Percentiles rank a stretch among this genome's conserved stretches.
These are phyloP conservation scores for Amiota minor DNA, from an alignment of 2,888 invertebrate species.

Conservation along the genomic window DNA sequence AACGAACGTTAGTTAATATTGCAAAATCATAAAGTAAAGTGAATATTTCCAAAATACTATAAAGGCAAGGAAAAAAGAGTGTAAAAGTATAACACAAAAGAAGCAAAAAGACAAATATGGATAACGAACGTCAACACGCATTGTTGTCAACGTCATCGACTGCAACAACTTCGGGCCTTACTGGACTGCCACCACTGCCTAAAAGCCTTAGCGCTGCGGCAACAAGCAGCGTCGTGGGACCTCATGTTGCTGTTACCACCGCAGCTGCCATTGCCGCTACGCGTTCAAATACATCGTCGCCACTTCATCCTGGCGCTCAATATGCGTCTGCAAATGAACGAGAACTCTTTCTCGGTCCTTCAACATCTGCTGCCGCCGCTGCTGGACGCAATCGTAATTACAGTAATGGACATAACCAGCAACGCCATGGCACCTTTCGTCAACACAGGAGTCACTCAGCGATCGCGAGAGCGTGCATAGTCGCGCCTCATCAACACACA, in stretches of 20 bases:
- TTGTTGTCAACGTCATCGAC: constrained; percentile 27
- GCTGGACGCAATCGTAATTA: constrained; percentile 48
- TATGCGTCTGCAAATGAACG: background rate
- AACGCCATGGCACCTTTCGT: constrained; percentile 70
- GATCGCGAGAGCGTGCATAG: constrained; percentile 70
- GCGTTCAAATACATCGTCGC: constrained; percentile 56
- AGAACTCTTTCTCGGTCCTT: constrained; percentile 26
- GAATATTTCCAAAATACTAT: background rate
- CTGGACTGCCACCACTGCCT: constrained; percentile 87
- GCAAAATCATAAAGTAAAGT: background rate
- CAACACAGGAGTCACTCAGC: constrained; percentile 71
- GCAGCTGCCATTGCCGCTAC: constrained; percentile 29
- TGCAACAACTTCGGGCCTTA: constrained; percentile 9
- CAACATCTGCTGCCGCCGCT: constrained; percentile 32
- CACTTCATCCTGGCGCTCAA: constrained; percentile 42
- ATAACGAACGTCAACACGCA: constrained; percentile 46
- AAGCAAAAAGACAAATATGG: constrained; percentile 34
- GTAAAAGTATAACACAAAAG: constrained; percentile 8
- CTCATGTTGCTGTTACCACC: constrained; percentile 28
- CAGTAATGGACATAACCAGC: constrained; percentile 54
- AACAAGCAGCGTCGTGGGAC: constrained; percentile 38
- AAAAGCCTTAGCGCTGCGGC: constrained; percentile 88
- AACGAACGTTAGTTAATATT: constrained; percentile 18
- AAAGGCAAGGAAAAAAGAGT: background rate
- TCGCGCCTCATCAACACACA: constrained; percentile 68